These are phyloP conservation scores for Caranx ignobilis DNA, from an alignment of 2,113 vertebrate genomes.

Conservation along the genomic window DNA sequence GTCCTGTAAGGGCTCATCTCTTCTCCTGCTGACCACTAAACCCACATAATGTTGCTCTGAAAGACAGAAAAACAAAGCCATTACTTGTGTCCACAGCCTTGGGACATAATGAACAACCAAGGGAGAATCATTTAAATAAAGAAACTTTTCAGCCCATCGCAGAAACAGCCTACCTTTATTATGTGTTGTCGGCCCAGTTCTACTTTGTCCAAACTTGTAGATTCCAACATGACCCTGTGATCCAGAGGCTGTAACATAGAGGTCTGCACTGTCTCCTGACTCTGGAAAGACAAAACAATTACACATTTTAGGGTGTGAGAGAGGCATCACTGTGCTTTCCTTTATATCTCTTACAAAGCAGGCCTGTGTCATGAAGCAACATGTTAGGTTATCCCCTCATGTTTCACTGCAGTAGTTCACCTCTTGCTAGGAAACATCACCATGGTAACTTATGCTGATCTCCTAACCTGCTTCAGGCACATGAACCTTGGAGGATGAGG, in stretches of 20 bases:
- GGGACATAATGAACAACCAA: not conserved
- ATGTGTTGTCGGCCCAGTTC: constrained; percentile 6
- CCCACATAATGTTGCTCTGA: constrained; percentile 77
- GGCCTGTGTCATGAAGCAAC: too few species aligned
- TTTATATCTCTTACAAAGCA: too few species aligned
- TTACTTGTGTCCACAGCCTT: not conserved
- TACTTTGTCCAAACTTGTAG: constrained; percentile 55
- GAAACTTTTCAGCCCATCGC: not conserved
- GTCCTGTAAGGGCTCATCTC: constrained; percentile 32
- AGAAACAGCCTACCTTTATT: constrained; percentile 58
- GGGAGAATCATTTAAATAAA: not conserved
- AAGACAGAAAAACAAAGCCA: not conserved
- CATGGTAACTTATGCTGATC: too few species aligned
- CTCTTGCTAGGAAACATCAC: too few species aligned
- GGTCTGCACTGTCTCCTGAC: not conserved
- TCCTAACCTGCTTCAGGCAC: too few species aligned
- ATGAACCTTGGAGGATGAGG: too few species aligned
- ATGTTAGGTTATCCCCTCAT: too few species aligned
- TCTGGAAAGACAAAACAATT: constrained; percentile 35
- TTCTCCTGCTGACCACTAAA: constrained; percentile 53
- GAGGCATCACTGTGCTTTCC: too few species aligned
- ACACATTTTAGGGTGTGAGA: too few species aligned
- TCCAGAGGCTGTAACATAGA: constrained; percentile 68
- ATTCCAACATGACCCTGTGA: constrained; percentile 27
- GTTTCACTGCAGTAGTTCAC: too few species aligned